These are phyloP conservation scores for Anableps anableps DNA, from an alignment of 2,797 vertebrate genomes.

Conservation along the genomic window DNA sequence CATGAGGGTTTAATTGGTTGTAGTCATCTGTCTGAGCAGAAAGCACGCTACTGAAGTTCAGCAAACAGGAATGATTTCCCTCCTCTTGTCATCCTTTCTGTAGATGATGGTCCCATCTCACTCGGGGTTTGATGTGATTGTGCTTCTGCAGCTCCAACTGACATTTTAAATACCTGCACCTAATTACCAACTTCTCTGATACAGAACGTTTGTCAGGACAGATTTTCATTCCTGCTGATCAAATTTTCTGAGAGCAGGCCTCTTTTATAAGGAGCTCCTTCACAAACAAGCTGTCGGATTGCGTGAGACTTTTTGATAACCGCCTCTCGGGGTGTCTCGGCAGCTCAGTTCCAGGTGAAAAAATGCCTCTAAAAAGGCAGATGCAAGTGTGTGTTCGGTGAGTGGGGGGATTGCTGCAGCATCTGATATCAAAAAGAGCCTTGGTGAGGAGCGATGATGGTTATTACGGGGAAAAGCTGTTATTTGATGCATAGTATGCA, in stretches of 20 bases:
- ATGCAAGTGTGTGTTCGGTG: background rate
- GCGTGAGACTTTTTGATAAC: conserved; percentile 17
- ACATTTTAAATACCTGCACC: conserved; percentile 22
- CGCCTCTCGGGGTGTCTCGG: conserved; percentile 22
- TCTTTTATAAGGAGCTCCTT: background rate
- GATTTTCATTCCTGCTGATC: conserved; percentile 14
- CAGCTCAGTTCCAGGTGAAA: conserved; percentile 21
- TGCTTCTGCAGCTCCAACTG: conserved; percentile 30
- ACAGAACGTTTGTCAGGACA: background rate
- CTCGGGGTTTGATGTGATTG: conserved; percentile 2
- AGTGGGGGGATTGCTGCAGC: conserved; percentile 23
- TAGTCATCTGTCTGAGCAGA: conserved; percentile 13
- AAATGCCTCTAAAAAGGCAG: conserved; percentile 27
- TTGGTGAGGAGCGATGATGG: conserved; percentile 12
- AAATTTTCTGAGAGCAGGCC: background rate
- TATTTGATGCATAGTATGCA: conserved; percentile 70
- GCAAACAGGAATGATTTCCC: conserved; percentile 5
- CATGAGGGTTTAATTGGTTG: background rate
- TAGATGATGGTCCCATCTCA: conserved; percentile 3
- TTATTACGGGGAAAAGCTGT: conserved; percentile 57
- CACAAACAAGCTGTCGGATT: conserved; percentile 8
- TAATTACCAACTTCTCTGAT: conserved; percentile 27
- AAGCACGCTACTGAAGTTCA: background rate
- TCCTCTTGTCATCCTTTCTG: conserved; percentile 9
- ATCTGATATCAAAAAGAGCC: background rate